These are phyloP conservation scores for Clanis bilineata DNA, from an alignment of 2,888 invertebrate species.

Conservation along the genomic window DNA sequence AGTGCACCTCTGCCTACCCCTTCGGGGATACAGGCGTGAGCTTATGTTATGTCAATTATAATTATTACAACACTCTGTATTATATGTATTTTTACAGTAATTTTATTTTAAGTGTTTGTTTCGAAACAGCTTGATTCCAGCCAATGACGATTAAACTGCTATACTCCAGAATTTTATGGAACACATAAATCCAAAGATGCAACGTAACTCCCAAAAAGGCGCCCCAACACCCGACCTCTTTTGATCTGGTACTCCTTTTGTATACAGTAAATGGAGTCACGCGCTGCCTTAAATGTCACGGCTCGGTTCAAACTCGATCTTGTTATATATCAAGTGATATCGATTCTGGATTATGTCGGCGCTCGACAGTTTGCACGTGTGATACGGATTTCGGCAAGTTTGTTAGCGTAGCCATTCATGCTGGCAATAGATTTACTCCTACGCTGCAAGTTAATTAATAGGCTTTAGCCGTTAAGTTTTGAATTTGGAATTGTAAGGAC, in stretches of 20 bases:
- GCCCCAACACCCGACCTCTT: constrained; percentile 37
- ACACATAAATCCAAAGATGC: constrained; percentile 1
- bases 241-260: constrained; percentile 57
- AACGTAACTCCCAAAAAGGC: constrained; percentile 16
- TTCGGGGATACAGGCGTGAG: no score
- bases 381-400: constrained; percentile 22
- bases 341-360: constrained; percentile 19
- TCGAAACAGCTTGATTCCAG: no score
- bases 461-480: background rate
- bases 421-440: background rate
- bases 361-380: constrained; percentile 15
- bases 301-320: constrained; percentile 59
- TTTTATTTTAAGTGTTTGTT: no score
- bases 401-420: constrained; percentile 19
- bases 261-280: constrained; percentile 66
- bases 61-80: no score
- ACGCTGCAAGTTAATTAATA: constrained; percentile 4
- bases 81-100: no score
- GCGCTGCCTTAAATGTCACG: constrained; percentile 63
- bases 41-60: no score
- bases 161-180: background rate
- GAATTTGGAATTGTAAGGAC: background rate
- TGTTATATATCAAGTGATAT: constrained; percentile 32
- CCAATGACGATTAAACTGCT: no score
- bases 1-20: no score